phyloP scores from a whole-genome alignment of 1,140 invertebrate species.

The Nylanderia fulva region DNA sequence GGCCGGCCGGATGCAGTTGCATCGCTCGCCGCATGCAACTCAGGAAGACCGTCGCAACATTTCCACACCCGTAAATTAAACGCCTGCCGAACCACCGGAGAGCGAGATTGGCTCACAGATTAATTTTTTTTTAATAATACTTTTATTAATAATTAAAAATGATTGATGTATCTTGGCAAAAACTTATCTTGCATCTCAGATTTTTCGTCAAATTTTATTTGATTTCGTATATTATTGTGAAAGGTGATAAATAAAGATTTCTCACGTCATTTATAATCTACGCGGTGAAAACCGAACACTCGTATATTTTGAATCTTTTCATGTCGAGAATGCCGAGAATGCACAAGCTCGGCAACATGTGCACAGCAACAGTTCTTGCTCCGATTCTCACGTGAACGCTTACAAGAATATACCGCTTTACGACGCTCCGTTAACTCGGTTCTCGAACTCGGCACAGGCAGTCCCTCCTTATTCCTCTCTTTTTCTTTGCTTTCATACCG shows the following conservation, averaged over 20 bases:
- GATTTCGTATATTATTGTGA: too few relatives aligned
- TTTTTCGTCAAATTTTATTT: too few relatives aligned
- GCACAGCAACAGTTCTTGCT: conserved; percentile 46
- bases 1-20: conserved; percentile 51
- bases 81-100: background rate
- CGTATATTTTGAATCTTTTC: background rate
- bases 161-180: background rate
- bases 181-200: background rate
- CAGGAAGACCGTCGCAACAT: conserved; percentile 14
- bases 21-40: conserved; percentile 25
- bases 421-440: conserved; percentile 59
- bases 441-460: conserved; percentile 52
- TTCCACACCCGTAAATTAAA: conserved; percentile 2
- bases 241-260: background rate
- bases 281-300: background rate
- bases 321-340: conserved; percentile 15
- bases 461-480: conserved; percentile 44
- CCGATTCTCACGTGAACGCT: conserved; percentile 46
- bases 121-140: background rate
- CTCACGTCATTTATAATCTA: background rate
- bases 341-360: conserved; percentile 20
- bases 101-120: background rate
- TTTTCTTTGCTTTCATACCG: conserved; percentile 20
- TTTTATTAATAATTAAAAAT: too few relatives aligned
- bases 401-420: conserved; percentile 18